phyloP scores from a whole-genome alignment of 2,888 invertebrate genomes.

The Spatulosminthurus flaviceps region DNA sequence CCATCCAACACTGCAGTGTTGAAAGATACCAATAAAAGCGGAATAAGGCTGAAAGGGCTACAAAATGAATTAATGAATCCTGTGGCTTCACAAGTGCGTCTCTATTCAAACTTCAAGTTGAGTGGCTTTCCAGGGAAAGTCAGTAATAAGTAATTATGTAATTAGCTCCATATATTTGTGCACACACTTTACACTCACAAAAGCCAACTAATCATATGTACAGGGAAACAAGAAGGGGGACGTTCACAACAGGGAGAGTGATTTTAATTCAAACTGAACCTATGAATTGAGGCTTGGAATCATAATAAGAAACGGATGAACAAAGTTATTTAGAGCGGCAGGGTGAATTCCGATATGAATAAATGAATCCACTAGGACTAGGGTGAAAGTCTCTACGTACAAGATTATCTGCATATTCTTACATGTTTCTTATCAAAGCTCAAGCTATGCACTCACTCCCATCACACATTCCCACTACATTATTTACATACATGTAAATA shows the following conservation, averaged over 20 bases:
- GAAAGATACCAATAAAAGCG: too few species aligned
- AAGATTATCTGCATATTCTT: too few species aligned
- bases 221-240: neutral
- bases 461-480: too few species aligned
- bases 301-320: slow-evolving; percentile 2
- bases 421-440: too few species aligned
- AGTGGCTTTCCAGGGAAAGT: neutral
- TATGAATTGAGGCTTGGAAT: neutral
- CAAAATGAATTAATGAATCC: neutral
- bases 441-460: too few species aligned
- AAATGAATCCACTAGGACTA: too few species aligned
- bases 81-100: neutral
- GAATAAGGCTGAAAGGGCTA: neutral
- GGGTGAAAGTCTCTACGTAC: too few species aligned
- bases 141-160: neutral
- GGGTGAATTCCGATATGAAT: too few species aligned
- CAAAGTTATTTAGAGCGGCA: slow-evolving; percentile 8
- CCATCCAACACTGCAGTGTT: too few species aligned
- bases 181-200: neutral
- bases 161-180: neutral
- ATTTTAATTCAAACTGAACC: slow-evolving; percentile 33
- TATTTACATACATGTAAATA: too few species aligned
- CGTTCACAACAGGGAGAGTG: neutral
- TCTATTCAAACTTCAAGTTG: neutral
- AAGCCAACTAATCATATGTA: neutral